phyloP scores from a whole-genome alignment of 2,113 vertebrate genomes.

The Pygoscelis antarcticus region DNA sequence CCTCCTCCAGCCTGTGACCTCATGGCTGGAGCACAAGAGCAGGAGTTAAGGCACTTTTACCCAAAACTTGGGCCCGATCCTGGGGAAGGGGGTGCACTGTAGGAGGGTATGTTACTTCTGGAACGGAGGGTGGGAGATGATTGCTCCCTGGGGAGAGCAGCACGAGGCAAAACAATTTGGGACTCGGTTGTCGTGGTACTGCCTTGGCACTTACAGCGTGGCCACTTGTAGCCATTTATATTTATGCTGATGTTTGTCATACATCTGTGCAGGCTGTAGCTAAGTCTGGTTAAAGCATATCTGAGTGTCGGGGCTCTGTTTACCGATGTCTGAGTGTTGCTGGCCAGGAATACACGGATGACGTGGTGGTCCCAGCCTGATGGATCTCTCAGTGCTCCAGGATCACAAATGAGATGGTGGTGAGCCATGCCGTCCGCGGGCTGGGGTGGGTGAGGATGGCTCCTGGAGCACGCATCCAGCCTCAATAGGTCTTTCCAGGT shows the following conservation, averaged over 20 bases:
- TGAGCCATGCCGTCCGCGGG: fast-evolving
- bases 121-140: neutral
- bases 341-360: neutral
- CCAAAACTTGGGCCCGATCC: neutral
- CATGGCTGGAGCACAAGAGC: neutral
- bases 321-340: fast-evolving
- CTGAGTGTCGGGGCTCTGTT: neutral
- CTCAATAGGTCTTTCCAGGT: slow-evolving; percentile 26
- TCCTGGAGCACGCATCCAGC: neutral
- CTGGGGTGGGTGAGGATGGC: neutral
- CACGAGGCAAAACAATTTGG: neutral
- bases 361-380: neutral
- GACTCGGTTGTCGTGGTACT: neutral
- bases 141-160: neutral
- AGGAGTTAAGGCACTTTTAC: neutral
- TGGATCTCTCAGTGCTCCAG: neutral
- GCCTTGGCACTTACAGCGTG: neutral
- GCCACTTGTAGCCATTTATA: fast-evolving
- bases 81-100: no score
- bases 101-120: neutral
- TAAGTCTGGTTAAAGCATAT: fast-evolving
- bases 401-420: neutral
- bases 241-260: neutral
- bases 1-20: neutral
- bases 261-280: neutral